phyloP scores from a whole-genome alignment of 2,888 invertebrate species.

The Tillus elongatus region DNA sequence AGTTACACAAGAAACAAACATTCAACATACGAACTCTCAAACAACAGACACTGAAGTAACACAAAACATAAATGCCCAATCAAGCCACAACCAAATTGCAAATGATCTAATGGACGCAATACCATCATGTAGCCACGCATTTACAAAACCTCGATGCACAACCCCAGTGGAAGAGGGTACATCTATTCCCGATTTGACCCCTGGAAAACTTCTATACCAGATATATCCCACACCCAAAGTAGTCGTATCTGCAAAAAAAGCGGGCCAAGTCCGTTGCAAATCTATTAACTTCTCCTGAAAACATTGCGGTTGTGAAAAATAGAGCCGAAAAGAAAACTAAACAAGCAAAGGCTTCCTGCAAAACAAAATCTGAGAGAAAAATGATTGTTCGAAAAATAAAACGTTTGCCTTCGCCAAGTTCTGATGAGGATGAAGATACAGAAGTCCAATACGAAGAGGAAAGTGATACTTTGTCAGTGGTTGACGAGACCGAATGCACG shows the following conservation, averaged over 20 bases:
- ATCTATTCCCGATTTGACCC: constrained; percentile 13
- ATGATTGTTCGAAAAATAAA: constrained; percentile 1
- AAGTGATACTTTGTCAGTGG: constrained; percentile 10
- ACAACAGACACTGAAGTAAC: not conserved
- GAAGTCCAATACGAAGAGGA: constrained; percentile 12
- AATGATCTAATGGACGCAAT: constrained; percentile 7
- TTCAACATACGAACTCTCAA: constrained; percentile 4
- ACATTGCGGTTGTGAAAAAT: constrained; percentile 8
- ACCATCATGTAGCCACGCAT: constrained; percentile 13
- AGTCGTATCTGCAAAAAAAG: constrained; percentile 1
- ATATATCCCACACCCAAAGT: constrained; percentile 9
- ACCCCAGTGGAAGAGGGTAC: constrained; percentile 6
- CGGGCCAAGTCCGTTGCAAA: constrained; percentile 13
- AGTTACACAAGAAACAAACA: constrained; percentile 4
- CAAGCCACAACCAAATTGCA: not conserved
- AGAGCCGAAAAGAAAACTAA: constrained; percentile 1
- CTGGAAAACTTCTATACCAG: constrained; percentile 12
- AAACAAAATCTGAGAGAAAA: not conserved
- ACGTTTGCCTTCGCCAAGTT: constrained; percentile 3
- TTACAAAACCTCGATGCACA: constrained; percentile 5
- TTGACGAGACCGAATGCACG: constrained; percentile 13
- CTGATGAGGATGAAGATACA: constrained; percentile 4
- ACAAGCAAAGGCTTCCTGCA: not conserved
- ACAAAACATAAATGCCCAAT: not conserved
- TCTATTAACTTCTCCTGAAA: constrained; percentile 14